phyloP scores from a whole-genome alignment of 2,888 invertebrate genomes.

The Neoascia interrupta region DNA sequence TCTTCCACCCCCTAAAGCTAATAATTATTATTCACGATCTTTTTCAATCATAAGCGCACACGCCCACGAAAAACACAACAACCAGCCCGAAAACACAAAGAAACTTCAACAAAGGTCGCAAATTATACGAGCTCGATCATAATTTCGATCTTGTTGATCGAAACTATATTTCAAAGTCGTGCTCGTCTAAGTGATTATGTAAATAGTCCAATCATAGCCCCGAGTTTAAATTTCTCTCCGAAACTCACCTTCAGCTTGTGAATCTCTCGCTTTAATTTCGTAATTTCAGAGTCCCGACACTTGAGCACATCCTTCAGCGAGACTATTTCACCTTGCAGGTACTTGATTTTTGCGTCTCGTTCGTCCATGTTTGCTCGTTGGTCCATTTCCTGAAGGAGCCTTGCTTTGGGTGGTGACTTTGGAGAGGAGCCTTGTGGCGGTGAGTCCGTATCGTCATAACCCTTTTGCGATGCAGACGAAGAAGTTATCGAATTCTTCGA shows the following conservation, averaged over 20 bases:
- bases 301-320: constrained; percentile 81
- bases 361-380: constrained; percentile 71
- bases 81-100: background rate
- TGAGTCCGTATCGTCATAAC: constrained; percentile 43
- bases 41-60: constrained; percentile 4
- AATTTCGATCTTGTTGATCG: constrained; percentile 13
- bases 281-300: constrained; percentile 82
- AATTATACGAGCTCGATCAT: constrained; percentile 37
- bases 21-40: background rate
- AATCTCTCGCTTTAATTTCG: constrained; percentile 84
- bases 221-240: background rate
- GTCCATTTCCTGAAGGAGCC: constrained; percentile 13
- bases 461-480: constrained; percentile 36
- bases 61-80: background rate
- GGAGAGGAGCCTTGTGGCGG: constrained; percentile 36
- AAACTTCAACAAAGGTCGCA: constrained; percentile 4
- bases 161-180: constrained; percentile 36
- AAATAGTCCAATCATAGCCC: constrained; percentile 26
- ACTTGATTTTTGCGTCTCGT: constrained; percentile 78
- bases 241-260: constrained; percentile 85
- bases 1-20: no score
- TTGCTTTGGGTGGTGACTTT: constrained; percentile 29
- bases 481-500: constrained; percentile 43
- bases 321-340: constrained; percentile 81
- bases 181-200: constrained; percentile 40